Conservation (phyloP, 2,113 vertebrate genomes). For the Corythoichthys intestinalis region DNA sequence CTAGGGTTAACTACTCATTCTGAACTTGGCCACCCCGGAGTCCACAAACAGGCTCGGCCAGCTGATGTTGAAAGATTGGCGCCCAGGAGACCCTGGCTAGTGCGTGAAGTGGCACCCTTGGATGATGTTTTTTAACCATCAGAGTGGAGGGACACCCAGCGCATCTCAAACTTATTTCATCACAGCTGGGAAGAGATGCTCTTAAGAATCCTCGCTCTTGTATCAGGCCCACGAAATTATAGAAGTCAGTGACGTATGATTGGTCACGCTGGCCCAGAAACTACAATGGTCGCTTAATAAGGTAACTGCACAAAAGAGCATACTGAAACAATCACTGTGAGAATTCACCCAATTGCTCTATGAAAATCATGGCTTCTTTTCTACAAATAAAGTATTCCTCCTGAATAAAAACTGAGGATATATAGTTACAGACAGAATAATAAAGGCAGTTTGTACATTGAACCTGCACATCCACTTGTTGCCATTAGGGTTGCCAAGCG, state of each 20-base stretch:
- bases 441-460: too few species aligned
- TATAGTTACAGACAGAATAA: background rate
- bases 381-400: too few species aligned
- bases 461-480: too few species aligned
- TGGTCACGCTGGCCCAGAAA: background rate
- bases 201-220: conserved; percentile 1
- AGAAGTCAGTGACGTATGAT: background rate
- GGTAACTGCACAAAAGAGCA: background rate
- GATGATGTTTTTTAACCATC: conserved; percentile 48
- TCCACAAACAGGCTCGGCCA: conserved; percentile 12
- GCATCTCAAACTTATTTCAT: conserved; percentile 25
- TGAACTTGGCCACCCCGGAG: conserved; percentile 25
- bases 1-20: conserved; percentile 12
- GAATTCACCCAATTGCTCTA: too few species aligned
- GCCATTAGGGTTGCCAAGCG: too few species aligned
- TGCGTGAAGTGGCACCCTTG: conserved; percentile 3
- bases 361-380: too few species aligned
- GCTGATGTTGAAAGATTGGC: conserved; percentile 12
- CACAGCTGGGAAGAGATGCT: background rate
- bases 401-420: background rate
- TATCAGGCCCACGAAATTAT: background rate
- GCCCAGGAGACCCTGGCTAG: conserved; percentile 17
- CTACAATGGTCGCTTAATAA: background rate
- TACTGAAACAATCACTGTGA: background rate
- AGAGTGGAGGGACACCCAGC: conserved; percentile 32